Evolutionary conservation across 2,888 invertebrate genomes (phyloP).

Genomic region (Drosophila pseudotalamancana): DNA sequence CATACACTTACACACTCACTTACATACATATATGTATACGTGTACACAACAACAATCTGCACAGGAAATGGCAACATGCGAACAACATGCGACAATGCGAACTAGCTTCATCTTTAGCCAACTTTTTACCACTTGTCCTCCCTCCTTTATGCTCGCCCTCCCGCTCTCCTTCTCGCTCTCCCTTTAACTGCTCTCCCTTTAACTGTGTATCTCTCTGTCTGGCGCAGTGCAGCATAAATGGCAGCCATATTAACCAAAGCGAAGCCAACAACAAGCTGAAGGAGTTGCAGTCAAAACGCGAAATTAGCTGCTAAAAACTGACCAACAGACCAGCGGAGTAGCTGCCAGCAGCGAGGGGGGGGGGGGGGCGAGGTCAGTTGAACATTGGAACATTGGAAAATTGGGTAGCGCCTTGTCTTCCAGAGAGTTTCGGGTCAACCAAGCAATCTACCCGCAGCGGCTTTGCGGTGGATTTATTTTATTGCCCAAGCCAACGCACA

Average conservation of each 20-base stretch:
- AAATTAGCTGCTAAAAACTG: conserved; percentile 57
- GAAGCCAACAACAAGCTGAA: conserved; percentile 24
- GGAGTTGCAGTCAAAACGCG: conserved; percentile 31
- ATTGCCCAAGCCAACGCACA: conserved; percentile 55
- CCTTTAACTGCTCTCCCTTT: neutral
- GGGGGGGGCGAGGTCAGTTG: neutral
- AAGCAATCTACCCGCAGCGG: conserved; percentile 75
- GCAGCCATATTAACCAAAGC: conserved; percentile 47
- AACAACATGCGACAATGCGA: conserved; percentile 58
- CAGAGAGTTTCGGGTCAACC: conserved; percentile 62
- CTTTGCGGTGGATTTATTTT: conserved; percentile 79
- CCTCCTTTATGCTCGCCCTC: neutral
- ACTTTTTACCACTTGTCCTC: neutral
- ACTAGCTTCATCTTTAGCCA: conserved; percentile 21
- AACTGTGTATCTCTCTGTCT: neutral
- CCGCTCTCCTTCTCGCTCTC: neutral
- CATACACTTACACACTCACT: neutral
- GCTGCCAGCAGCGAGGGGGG: conserved; percentile 28
- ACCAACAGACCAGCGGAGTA: conserved; percentile 28
- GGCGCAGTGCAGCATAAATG: conserved; percentile 39
- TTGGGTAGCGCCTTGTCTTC: neutral
- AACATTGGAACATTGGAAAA: too few relatives aligned
- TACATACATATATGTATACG: neutral
- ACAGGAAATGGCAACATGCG: conserved; percentile 53
- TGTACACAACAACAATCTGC: conserved; percentile 24